Percentiles rank a stretch among this genome's conserved stretches.
Conservation (phyloP, 2,113 vertebrate genomes). For the Suricata suricatta region DNA sequence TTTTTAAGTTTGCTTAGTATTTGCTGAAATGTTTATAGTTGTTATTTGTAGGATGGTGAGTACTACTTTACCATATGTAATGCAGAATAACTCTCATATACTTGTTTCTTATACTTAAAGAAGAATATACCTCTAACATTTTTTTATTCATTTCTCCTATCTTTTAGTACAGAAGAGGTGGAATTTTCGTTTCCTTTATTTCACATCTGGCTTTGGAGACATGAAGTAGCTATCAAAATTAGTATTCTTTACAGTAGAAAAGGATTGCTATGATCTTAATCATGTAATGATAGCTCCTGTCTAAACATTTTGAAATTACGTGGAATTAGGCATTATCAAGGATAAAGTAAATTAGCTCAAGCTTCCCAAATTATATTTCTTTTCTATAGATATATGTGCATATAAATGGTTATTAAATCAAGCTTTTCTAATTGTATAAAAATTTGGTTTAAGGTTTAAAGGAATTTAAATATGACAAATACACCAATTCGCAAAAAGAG, state of each 20-base stretch:
- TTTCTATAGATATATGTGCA: not conserved
- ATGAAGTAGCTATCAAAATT: not conserved
- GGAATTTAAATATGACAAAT: not conserved
- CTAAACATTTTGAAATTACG: constrained; percentile 16
- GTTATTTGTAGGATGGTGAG: not conserved
- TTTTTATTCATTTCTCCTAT: not conserved
- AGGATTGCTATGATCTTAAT: not conserved
- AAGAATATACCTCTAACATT: not conserved
- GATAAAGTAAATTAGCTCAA: constrained; percentile 17
- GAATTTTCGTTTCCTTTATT: not conserved
- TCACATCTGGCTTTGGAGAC: not conserved
- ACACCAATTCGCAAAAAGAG: not conserved
- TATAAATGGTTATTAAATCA: not conserved
- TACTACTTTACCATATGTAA: not conserved
- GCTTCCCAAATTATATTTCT: not conserved
- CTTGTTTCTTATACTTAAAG: not conserved
- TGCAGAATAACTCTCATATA: not conserved
- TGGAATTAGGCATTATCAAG: constrained; percentile 8
- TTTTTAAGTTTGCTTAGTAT: not conserved
- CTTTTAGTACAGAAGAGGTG: not conserved
- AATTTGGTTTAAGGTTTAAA: not conserved
- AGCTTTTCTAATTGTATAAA: not conserved
- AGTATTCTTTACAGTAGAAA: not conserved
- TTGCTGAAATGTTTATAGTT: not conserved
- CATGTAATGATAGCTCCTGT: not conserved